Conservation (phyloP, 2,113 vertebrate species). For the Actinemys pallida region DNA sequence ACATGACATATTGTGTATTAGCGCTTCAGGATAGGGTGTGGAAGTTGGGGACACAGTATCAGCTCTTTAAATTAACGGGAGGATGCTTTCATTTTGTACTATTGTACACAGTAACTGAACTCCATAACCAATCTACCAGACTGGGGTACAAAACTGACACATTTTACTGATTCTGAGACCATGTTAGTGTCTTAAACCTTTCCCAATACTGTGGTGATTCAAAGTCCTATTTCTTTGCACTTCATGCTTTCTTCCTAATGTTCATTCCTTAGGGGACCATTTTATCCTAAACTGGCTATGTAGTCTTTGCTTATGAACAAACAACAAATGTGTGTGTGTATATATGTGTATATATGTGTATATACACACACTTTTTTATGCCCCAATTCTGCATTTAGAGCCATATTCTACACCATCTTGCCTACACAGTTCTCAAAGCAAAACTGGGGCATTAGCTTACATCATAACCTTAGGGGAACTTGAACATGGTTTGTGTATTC, state of each 20-base stretch:
- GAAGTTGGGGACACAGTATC: background rate
- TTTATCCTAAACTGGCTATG: background rate
- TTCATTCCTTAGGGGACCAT: background rate
- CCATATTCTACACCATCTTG: background rate
- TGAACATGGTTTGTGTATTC: background rate
- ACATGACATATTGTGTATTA: slow-evolving; percentile 25
- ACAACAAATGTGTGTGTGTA: background rate
- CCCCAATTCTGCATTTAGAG: background rate
- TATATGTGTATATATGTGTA: background rate
- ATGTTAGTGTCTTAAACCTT: slow-evolving; percentile 27
- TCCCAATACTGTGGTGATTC: background rate
- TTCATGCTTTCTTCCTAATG: background rate
- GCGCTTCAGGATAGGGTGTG: background rate
- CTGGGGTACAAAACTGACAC: background rate
- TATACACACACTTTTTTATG: background rate
- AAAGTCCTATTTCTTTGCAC: background rate
- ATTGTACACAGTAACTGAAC: slow-evolving; percentile 42
- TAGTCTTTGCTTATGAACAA: background rate
- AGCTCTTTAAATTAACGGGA: slow-evolving; percentile 35
- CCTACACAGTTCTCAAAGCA: background rate
- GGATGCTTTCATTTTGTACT: slow-evolving; percentile 15
- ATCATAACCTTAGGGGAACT: background rate
- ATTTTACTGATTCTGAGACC: slow-evolving; percentile 1
- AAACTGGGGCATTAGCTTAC: background rate
- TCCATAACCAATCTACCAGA: slow-evolving; percentile 4